Base-by-base conservation (phyloP, 2,113 vertebrate species). In the Scomber colias region DNA sequence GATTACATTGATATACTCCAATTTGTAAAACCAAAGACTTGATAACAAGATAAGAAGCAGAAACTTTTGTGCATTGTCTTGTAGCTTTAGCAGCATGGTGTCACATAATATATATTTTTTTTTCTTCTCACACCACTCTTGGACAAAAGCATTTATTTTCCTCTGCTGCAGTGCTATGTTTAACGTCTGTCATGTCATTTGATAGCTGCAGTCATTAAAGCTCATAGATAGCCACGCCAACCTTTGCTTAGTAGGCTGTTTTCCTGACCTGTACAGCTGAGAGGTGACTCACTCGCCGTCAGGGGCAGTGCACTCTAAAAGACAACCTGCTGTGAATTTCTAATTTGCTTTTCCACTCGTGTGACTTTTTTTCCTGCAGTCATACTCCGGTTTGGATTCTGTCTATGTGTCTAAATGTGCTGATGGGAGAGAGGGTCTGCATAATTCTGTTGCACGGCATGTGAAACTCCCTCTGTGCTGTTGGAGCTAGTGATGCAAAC, bases 211-310 rank as follows among this genome's bases (percentile, higher is more conserved):
- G 71, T 74, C 86, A 88, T 86, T 84, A 90, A 71, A 84, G 75
- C 79, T 78, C 88, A 85, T 50, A 77, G 79, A 88, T 73, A 84
- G 73, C 61, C 72, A 78, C 0, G 46, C 50, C 80, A 85, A 45
- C 77, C 71, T 90, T 88, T 92, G 86, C 85, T 90, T 90, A 84
- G 79, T 73, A 27, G 49, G 72, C 92, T 84, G 77, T 92, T 92
- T 90, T 78, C 60, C 61, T 90, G 81, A 89, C 90, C 84, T 76
- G 82, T 77, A 46, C 56, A 69, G 68, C 75, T 17, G 51, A 89
- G 75, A 89, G 81, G 91, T 84, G 91, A 91, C 90, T 87, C 82
- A 68, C 75, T 78, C 64, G 16, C 82, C 13, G 21, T 82, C 84
- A 80, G 84, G 83, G 86, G 49, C 69, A 53, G 69, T 63, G 75